These are phyloP conservation scores for Anseranas semipalmata DNA, from an alignment of 2,113 vertebrate genomes.

Conservation along the genomic window DNA sequence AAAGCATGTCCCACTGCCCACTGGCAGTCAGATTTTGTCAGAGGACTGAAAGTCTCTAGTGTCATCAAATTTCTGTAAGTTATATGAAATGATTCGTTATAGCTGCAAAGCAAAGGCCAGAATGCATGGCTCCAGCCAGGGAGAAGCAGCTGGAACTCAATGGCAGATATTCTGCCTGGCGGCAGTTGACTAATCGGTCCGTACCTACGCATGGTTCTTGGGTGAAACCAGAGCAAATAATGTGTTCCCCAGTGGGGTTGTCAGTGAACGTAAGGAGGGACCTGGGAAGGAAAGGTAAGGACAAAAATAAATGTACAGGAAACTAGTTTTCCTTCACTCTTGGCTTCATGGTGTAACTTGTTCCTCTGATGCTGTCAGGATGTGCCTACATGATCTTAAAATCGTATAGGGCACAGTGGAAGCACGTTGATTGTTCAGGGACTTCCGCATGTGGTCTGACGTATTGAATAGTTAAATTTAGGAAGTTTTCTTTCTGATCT, in stretches of 20 bases:
- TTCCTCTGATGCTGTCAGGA: not conserved
- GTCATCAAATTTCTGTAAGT: not conserved
- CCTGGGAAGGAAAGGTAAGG: not conserved
- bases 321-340: not conserved
- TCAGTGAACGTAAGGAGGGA: not conserved
- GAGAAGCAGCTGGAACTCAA: not conserved
- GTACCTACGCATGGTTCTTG: accelerated
- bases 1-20: too few relatives aligned
- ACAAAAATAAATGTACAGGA: not conserved
- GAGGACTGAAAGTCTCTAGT: not conserved
- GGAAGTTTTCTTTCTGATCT: not conserved
- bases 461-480: slow-evolving; percentile 40
- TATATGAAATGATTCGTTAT: not conserved
- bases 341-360: not conserved
- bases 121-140: not conserved
- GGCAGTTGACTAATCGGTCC: not conserved
- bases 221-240: not conserved
- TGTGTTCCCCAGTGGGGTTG: not conserved
- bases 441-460: not conserved
- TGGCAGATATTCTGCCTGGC: accelerated
- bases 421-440: not conserved
- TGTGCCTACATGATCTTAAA: not conserved
- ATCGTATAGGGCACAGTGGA: not conserved
- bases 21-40: not conserved
- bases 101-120: not conserved